A percentile compares a stretch with the other conserved stretches of the same genome.
These are phyloP conservation scores for Typhlichthys eigenmanni DNA, from an alignment of 2,797 vertebrate genomes.

Conservation along the genomic window DNA sequence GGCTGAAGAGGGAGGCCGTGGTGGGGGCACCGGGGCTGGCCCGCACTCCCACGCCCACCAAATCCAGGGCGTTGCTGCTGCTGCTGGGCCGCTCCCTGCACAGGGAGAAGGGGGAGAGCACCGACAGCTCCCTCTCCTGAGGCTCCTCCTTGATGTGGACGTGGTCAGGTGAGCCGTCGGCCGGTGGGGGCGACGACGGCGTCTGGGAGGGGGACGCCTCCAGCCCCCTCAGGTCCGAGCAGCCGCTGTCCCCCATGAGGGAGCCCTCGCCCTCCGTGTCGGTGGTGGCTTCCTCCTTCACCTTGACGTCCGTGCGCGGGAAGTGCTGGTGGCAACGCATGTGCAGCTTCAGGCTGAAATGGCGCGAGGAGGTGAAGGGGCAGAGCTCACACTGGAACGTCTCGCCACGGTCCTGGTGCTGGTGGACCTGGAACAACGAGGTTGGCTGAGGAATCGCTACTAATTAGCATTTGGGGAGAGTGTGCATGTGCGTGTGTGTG, in stretches of 20 bases:
- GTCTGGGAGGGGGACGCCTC: constrained; percentile 75
- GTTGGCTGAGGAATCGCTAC: constrained; percentile 10
- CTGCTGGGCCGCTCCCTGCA: constrained; percentile 85
- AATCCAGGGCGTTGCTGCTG: constrained; percentile 77
- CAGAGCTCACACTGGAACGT: constrained; percentile 99
- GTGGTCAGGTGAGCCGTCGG: constrained; percentile 82
- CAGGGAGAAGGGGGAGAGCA: constrained; percentile 84
- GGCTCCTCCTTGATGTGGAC: constrained; percentile 94
- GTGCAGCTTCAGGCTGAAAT: constrained; percentile 99
- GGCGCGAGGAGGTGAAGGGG: constrained; percentile 98
- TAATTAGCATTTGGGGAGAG: too few species aligned
- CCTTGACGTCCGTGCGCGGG: constrained; percentile 93
- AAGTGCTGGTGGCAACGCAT: constrained; percentile 99
- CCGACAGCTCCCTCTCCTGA: constrained; percentile 85
- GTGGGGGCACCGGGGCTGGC: constrained; percentile 76
- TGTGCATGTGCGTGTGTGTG: too few species aligned
- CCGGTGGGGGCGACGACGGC: constrained; percentile 69
- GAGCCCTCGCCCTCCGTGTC: constrained; percentile 91
- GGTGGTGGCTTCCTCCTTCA: constrained; percentile 94
- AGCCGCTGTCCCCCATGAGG: constrained; percentile 82
- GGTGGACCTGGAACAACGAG: constrained; percentile 87
- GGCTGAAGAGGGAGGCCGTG: constrained; percentile 91
- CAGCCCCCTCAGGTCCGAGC: constrained; percentile 75
- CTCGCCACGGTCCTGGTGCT: constrained; percentile 98
- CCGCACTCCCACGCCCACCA: constrained; percentile 53